Evolutionary conservation across 1,140 invertebrate species (phyloP).

Genomic region (Papilio aristodemus): DNA sequence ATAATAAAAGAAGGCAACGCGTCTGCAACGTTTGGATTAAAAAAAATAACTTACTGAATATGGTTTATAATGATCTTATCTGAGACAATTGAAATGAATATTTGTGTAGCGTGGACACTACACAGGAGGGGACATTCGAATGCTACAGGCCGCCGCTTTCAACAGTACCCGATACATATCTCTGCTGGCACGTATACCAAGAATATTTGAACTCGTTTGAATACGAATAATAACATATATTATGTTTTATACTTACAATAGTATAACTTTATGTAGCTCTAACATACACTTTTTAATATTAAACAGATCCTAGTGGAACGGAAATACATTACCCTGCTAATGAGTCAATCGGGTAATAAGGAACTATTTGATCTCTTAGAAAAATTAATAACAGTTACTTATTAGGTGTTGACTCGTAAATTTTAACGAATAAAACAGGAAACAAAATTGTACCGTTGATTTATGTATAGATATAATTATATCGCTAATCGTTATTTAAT

Average conservation of each 20-base stretch:
- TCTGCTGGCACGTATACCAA: not conserved
- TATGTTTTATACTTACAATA: not conserved
- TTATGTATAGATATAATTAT: not conserved
- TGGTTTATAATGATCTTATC: too few species aligned
- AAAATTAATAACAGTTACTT: too few species aligned
- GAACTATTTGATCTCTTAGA: too few species aligned
- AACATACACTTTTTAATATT: too few species aligned
- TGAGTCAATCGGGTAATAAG: too few species aligned
- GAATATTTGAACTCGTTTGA: not conserved
- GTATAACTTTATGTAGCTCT: too few species aligned
- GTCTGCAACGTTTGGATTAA: too few species aligned
- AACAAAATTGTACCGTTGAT: not conserved
- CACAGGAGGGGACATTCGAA: constrained; percentile 7
- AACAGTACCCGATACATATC: constrained; percentile 22
- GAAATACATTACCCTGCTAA: too few species aligned
- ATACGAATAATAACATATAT: not conserved
- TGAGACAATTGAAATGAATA: not conserved
- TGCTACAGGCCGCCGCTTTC: constrained; percentile 7
- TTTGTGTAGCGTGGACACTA: not conserved
- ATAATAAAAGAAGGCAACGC: too few species aligned
- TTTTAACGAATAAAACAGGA: not conserved
- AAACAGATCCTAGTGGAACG: too few species aligned
- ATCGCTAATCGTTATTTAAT: not conserved
- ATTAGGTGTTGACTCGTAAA: too few species aligned
- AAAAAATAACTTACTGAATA: too few species aligned